These are phyloP conservation scores for Argyrosomus japonicus DNA, from an alignment of 2,113 vertebrate genomes.

Conservation along the genomic window DNA sequence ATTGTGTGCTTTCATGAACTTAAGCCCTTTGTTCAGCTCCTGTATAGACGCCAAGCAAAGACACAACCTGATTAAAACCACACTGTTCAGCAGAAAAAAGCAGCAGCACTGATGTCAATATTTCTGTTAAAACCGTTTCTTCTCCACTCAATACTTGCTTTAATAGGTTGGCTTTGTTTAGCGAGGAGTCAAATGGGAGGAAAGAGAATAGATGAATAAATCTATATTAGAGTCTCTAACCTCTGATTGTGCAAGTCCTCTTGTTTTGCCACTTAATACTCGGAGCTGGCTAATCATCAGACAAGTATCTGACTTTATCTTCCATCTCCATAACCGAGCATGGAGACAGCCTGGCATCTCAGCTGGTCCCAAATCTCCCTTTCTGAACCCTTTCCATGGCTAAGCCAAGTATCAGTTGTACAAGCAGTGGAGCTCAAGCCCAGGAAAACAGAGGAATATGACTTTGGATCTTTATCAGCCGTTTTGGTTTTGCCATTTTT, in stretches of 20 bases:
- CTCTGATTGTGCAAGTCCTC: slow-evolving; percentile 71
- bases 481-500: slow-evolving; percentile 26
- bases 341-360: slow-evolving; percentile 58
- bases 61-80: slow-evolving; percentile 63
- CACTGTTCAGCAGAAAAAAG: slow-evolving; percentile 67
- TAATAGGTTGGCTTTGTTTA: slow-evolving; percentile 80
- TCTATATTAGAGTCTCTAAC: slow-evolving; percentile 78
- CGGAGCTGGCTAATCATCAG: slow-evolving; percentile 75
- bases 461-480: slow-evolving; percentile 48
- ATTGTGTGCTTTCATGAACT: slow-evolving; percentile 24
- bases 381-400: slow-evolving; percentile 41
- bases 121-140: slow-evolving; percentile 78
- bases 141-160: slow-evolving; percentile 77
- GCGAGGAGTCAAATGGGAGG: slow-evolving; percentile 71
- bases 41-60: slow-evolving; percentile 59
- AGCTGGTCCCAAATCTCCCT: slow-evolving; percentile 59
- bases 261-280: slow-evolving; percentile 77
- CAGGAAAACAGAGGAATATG: slow-evolving; percentile 31
- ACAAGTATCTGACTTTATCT: slow-evolving; percentile 65
- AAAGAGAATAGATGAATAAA: slow-evolving; percentile 76
- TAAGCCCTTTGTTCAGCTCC: slow-evolving; percentile 43
- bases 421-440: slow-evolving; percentile 42
- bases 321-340: slow-evolving; percentile 49
- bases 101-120: slow-evolving; percentile 73
- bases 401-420: slow-evolving; percentile 61